A percentile compares a stretch with the other conserved stretches of the same genome.
These are phyloP conservation scores for Sebastes paucispinis DNA, from an alignment of 2,797 vertebrate species.

Conservation along the genomic window DNA sequence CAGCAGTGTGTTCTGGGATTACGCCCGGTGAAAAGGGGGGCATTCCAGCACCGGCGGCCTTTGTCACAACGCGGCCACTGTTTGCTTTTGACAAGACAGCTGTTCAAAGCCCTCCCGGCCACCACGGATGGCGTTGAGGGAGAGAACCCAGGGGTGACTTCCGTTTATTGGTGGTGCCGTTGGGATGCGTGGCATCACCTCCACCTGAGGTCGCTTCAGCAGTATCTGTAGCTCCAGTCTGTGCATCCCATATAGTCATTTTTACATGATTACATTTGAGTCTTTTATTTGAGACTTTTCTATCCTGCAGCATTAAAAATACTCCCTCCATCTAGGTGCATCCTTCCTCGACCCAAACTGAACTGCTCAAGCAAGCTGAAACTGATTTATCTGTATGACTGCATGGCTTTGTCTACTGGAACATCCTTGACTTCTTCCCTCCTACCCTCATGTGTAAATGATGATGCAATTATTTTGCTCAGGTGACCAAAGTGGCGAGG, in stretches of 20 bases:
- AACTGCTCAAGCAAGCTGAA: not conserved
- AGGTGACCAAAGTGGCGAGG: too few relatives aligned
- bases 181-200: constrained; percentile 12
- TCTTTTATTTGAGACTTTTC: not conserved
- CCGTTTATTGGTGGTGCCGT: constrained; percentile 52
- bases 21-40: constrained; percentile 76
- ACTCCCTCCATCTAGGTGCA: not conserved
- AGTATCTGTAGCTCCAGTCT: not conserved
- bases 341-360: not conserved
- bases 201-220: constrained; percentile 32
- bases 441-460: not conserved
- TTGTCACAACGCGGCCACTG: constrained; percentile 74
- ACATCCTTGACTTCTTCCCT: not conserved
- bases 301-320: not conserved
- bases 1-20: constrained; percentile 86
- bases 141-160: constrained; percentile 66
- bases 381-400: not conserved
- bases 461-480: not conserved
- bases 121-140: constrained; percentile 52
- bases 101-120: constrained; percentile 70
- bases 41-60: constrained; percentile 75
- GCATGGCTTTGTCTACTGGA: not conserved
- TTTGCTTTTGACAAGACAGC: constrained; percentile 80
- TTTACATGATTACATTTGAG: not conserved
- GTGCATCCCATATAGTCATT: not conserved